Conservation (phyloP, 2,113 vertebrate genomes). For the Mugil cephalus region DNA sequence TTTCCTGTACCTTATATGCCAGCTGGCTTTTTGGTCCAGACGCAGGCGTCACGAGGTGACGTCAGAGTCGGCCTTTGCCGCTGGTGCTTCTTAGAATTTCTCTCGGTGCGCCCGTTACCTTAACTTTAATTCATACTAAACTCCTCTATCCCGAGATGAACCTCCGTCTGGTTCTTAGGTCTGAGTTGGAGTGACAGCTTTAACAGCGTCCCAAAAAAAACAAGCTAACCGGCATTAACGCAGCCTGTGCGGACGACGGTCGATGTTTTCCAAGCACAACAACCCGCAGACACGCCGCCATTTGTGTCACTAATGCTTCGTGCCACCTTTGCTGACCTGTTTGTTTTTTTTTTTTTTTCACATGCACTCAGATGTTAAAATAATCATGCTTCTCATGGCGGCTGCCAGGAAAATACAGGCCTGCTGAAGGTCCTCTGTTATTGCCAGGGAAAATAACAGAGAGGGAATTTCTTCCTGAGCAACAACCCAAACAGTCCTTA, state of each 20-base stretch:
- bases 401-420: conserved; percentile 71
- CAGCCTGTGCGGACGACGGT: conserved; percentile 7
- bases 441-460: conserved; percentile 64
- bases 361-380: conserved; percentile 26
- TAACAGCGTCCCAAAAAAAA: conserved; percentile 7
- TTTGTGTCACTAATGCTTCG: not conserved
- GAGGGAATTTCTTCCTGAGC: conserved; percentile 38
- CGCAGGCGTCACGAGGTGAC: no score
- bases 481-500: conserved; percentile 56
- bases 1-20: no score
- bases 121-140: no score
- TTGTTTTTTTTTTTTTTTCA: conserved; percentile 23
- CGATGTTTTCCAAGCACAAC: conserved; percentile 14
- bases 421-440: conserved; percentile 46
- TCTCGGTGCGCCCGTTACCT: no score
- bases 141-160: not conserved
- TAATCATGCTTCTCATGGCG: conserved; percentile 47
- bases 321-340: conserved; percentile 20
- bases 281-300: not conserved
- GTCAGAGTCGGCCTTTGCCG: no score
- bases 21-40: no score
- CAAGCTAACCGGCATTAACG: not conserved
- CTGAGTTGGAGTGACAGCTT: not conserved
- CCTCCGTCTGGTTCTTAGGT: not conserved
- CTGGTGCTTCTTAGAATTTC: no score